Evolutionary conservation across 1,140 invertebrate genomes (phyloP).

Genomic region (Halesus radiatus): DNA sequence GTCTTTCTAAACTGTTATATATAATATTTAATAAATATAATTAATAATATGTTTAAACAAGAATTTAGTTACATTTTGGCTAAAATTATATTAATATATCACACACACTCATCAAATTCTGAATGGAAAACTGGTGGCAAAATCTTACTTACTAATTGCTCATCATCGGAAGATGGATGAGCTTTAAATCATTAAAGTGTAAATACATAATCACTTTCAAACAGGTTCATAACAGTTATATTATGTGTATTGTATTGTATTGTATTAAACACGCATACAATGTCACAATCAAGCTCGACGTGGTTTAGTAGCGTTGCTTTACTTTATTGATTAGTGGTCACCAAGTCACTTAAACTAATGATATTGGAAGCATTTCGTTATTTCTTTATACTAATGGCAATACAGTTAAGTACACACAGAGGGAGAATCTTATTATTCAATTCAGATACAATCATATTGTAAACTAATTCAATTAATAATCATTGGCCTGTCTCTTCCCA

Average conservation of each 20-base stretch:
- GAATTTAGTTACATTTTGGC: conserved; percentile 43
- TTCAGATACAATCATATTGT: conserved; percentile 45
- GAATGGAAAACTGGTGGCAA: conserved; percentile 57
- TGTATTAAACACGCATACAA: conserved; percentile 22
- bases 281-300: too few relatives aligned
- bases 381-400: conserved; percentile 57
- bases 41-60: conserved; percentile 29
- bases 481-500: not conserved
- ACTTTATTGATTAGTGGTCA: conserved; percentile 32
- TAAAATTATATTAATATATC: conserved; percentile 57
- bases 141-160: conserved; percentile 43
- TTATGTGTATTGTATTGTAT: not conserved
- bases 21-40: conserved; percentile 24
- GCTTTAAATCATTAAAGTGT: not conserved
- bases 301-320: not conserved
- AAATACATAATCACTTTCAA: not conserved
- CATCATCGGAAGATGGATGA: not conserved
- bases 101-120: conserved; percentile 55
- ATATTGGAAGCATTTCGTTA: conserved; percentile 58
- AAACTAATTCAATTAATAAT: conserved; percentile 22
- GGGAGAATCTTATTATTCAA: conserved; percentile 33
- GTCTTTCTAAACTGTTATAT: conserved; percentile 27
- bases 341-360: conserved; percentile 25
- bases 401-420: conserved; percentile 55
- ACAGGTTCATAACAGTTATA: conserved; percentile 6